phyloP scores from a whole-genome alignment of 37 sponge, comb jelly and placozoan species.

The Mnemiopsis leidyi region DNA sequence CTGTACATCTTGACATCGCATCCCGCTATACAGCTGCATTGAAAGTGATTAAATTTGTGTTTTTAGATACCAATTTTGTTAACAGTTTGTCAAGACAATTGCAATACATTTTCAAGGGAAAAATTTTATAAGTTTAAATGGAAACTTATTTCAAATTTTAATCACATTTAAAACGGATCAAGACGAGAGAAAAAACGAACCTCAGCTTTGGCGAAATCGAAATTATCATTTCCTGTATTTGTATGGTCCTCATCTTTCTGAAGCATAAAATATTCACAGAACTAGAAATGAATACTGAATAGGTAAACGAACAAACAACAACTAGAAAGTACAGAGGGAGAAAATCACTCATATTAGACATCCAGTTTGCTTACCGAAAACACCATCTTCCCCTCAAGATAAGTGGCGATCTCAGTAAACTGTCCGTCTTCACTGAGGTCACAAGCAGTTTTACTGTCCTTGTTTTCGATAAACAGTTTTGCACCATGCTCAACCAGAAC shows the following conservation, averaged over 20 bases:
- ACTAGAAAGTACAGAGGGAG: too few relatives aligned
- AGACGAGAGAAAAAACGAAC: not conserved
- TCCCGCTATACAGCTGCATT: slow-evolving; percentile 51
- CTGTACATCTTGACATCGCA: slow-evolving; percentile 72
- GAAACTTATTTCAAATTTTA: too few relatives aligned
- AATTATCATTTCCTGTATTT: not conserved
- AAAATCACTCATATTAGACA: too few relatives aligned
- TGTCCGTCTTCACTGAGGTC: slow-evolving; percentile 69
- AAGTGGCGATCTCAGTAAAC: slow-evolving; percentile 70
- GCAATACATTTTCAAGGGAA: too few relatives aligned
- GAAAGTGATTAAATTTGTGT: too few relatives aligned
- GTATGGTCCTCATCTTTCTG: not conserved
- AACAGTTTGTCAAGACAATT: too few relatives aligned
- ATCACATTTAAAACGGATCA: too few relatives aligned
- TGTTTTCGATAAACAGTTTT: slow-evolving; percentile 71
- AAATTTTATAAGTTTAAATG: too few relatives aligned
- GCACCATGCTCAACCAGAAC: slow-evolving; percentile 69
- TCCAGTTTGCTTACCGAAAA: slow-evolving; percentile 76
- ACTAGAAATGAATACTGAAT: too few relatives aligned
- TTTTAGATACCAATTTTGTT: too few relatives aligned
- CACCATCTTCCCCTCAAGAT: slow-evolving; percentile 79
- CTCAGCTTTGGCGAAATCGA: slow-evolving; percentile 48
- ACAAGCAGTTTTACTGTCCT: slow-evolving; percentile 74
- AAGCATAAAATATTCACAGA: too few relatives aligned
- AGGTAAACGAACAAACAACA: too few relatives aligned